Evolutionary conservation across 1,140 invertebrate species (phyloP).

Genomic region (Gryon sp.): DNA sequence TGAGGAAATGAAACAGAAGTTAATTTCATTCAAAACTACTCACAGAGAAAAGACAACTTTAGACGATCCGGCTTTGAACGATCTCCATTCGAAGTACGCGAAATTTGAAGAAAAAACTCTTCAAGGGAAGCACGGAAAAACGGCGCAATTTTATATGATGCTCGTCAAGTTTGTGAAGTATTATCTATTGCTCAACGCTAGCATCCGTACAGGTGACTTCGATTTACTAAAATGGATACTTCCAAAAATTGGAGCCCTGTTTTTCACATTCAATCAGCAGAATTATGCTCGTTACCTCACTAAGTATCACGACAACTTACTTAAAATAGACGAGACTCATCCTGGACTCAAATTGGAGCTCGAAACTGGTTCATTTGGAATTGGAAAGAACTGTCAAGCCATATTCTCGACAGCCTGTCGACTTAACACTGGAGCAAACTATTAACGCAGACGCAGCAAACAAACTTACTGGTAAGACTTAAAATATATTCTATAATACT

Average conservation of each 20-base stretch:
- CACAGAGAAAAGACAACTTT: constrained; percentile 3
- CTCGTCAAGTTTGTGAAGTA: constrained; percentile 64
- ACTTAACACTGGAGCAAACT: constrained; percentile 66
- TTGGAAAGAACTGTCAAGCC: constrained; percentile 59
- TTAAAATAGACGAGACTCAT: constrained; percentile 58
- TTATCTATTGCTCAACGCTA: constrained; percentile 42
- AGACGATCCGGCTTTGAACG: constrained; percentile 15
- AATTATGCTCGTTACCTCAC: constrained; percentile 69
- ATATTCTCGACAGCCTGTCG: constrained; percentile 56
- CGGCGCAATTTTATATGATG: constrained; percentile 66
- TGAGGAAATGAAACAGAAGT: not conserved
- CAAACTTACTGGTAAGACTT: constrained; percentile 36
- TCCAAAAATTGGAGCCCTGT: constrained; percentile 67
- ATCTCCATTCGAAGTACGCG: constrained; percentile 58
- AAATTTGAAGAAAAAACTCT: constrained; percentile 56
- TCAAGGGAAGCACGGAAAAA: constrained; percentile 66
- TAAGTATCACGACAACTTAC: constrained; percentile 47
- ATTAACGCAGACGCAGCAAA: constrained; percentile 64
- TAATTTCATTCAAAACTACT: not conserved
- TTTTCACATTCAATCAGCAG: constrained; percentile 70
- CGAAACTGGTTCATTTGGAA: constrained; percentile 52
- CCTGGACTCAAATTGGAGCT: constrained; percentile 56
- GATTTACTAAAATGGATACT: constrained; percentile 55
- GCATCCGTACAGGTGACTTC: constrained; percentile 38
- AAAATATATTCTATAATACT: not conserved